These are phyloP conservation scores for Perodicticus potto DNA, from an alignment of 2,797 vertebrate genomes.

Conservation along the genomic window DNA sequence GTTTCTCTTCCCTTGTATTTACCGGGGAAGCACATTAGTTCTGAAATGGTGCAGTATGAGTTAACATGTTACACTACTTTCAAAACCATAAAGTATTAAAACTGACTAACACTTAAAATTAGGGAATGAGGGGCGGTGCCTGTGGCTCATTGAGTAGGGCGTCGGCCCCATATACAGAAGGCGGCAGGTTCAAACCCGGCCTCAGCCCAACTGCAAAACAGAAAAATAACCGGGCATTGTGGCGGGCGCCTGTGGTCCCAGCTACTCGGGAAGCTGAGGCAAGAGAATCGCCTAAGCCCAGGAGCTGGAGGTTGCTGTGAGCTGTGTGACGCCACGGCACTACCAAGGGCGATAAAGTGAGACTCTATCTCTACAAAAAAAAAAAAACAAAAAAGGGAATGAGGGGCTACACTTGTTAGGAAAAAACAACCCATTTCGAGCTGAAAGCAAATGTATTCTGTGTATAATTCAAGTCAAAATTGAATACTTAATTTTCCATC, in stretches of 20 bases:
- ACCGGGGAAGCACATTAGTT: neutral
- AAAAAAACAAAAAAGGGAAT: neutral
- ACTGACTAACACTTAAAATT: slow-evolving; percentile 35
- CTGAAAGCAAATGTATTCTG: slow-evolving; percentile 27
- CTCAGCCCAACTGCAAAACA: too few species aligned
- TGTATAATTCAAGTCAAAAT: neutral
- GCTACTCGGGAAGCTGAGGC: too few species aligned
- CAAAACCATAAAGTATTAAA: slow-evolving; percentile 14
- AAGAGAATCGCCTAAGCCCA: too few species aligned
- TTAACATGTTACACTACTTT: slow-evolving; percentile 29
- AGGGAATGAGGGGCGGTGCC: neutral
- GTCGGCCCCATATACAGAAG: too few species aligned
- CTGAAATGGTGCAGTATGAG: neutral
- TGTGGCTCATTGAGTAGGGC: too few species aligned
- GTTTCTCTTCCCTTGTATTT: neutral
- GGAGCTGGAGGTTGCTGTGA: too few species aligned
- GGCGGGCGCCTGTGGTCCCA: too few species aligned
- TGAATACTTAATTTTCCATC: slow-evolving; percentile 29
- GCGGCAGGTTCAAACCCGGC: too few species aligned
- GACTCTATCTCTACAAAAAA: too few species aligned
- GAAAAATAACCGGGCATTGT: too few species aligned
- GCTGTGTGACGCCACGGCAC: too few species aligned
- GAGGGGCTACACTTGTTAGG: neutral
- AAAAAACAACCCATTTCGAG: neutral
- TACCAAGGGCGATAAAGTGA: too few species aligned